These are phyloP conservation scores for Sisor rabdophorus DNA, from an alignment of 2,113 vertebrate genomes.

Conservation along the genomic window DNA sequence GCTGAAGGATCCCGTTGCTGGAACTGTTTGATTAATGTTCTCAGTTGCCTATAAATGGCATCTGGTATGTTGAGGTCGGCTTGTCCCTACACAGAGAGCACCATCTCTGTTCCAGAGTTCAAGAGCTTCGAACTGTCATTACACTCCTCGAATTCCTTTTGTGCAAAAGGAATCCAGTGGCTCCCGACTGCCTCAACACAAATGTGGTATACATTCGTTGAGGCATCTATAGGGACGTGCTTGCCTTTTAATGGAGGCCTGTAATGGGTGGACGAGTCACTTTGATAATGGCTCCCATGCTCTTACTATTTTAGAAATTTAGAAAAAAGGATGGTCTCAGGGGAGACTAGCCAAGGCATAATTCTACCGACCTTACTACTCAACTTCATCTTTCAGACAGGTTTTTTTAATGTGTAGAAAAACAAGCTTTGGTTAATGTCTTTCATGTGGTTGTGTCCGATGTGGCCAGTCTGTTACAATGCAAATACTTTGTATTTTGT, in stretches of 20 bases:
- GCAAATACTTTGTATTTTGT: slow-evolving; percentile 10
- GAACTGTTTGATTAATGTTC: slow-evolving; percentile 68
- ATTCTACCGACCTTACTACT: slow-evolving; percentile 27
- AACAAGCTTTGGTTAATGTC: slow-evolving; percentile 43
- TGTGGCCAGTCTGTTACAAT: slow-evolving; percentile 36
- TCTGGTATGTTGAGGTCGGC: slow-evolving; percentile 58
- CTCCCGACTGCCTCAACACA: slow-evolving; percentile 50
- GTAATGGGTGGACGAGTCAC: slow-evolving; percentile 50
- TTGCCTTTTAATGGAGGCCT: slow-evolving; percentile 30
- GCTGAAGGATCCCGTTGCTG: slow-evolving; percentile 47
- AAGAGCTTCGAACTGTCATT: slow-evolving; percentile 54
- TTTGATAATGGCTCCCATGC: slow-evolving; percentile 36
- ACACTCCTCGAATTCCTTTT: slow-evolving; percentile 48
- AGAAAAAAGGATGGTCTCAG: slow-evolving; percentile 33
- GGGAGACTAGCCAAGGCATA: slow-evolving; percentile 40
- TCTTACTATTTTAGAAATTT: slow-evolving; percentile 22
- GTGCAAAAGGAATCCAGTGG: slow-evolving; percentile 40
- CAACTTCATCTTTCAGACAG: slow-evolving; percentile 41
- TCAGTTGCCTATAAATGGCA: slow-evolving; percentile 55
- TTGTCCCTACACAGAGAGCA: slow-evolving; percentile 53
- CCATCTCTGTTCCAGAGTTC: slow-evolving; percentile 17
- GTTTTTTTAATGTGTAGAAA: slow-evolving; percentile 50
- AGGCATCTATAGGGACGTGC: slow-evolving; percentile 42
- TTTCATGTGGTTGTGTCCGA: slow-evolving; percentile 50
- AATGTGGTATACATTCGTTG: slow-evolving; percentile 33